phyloP scores from a whole-genome alignment of 2,888 invertebrate species.

The Cheilosia scutellata region DNA sequence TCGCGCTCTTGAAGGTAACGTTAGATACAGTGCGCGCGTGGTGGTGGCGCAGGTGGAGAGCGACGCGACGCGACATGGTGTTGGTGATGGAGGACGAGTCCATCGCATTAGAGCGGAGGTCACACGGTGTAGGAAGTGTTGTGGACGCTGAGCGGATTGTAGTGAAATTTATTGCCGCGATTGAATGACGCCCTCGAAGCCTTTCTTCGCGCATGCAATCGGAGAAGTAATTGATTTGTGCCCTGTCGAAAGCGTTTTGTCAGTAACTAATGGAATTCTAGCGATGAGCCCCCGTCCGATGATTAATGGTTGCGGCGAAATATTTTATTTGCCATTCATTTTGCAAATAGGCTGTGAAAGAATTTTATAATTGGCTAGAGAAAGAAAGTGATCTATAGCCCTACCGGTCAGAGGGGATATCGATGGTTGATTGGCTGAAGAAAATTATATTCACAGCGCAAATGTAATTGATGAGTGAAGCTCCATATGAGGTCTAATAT shows the following conservation, averaged over 20 bases:
- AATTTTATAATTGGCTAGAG: neutral
- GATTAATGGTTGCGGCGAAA: conserved; percentile 41
- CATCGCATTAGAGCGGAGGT: conserved; percentile 64
- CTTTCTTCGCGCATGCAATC: conserved; percentile 58
- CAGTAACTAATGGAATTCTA: conserved; percentile 67
- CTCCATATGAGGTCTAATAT: too few species aligned
- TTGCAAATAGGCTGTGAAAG: neutral
- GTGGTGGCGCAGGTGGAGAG: conserved; percentile 10
- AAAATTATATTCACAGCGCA: too few species aligned
- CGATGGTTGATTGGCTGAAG: neutral
- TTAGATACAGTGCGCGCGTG: conserved; percentile 10
- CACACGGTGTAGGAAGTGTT: conserved; percentile 69
- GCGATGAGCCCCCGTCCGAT: conserved; percentile 41
- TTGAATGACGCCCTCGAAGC: conserved; percentile 70
- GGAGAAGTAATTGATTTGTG: conserved; percentile 72
- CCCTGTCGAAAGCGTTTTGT: conserved; percentile 66
- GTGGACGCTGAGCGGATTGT: conserved; percentile 68
- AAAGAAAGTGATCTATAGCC: conserved; percentile 14
- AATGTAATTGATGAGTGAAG: too few species aligned
- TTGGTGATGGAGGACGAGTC: conserved; percentile 48
- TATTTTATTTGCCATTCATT: neutral
- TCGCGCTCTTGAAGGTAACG: conserved; percentile 45
- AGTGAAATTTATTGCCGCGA: conserved; percentile 69
- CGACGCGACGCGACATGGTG: neutral
- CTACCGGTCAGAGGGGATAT: neutral